These are phyloP conservation scores for Anas platyrhynchos DNA, from an alignment of 2,113 vertebrate species.

Conservation along the genomic window DNA sequence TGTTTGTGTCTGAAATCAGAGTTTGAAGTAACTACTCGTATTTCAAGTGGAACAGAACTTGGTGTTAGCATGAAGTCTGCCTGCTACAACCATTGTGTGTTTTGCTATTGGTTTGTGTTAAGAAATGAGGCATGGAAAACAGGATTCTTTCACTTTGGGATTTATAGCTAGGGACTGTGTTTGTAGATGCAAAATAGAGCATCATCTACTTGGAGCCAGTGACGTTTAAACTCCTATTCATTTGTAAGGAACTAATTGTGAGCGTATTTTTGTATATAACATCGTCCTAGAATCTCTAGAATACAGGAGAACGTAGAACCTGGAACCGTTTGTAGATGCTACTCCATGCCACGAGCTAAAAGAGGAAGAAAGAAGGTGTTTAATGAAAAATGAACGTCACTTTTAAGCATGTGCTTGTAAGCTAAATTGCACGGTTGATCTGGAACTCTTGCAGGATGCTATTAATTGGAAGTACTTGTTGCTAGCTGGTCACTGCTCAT, in stretches of 20 bases:
- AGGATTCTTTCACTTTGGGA: neutral
- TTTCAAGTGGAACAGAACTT: neutral
- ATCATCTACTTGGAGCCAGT: neutral
- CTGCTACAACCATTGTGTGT: neutral
- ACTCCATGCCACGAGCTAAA: neutral
- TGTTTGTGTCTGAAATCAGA: neutral
- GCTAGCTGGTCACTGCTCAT: neutral
- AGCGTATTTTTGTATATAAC: neutral
- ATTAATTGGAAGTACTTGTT: slow-evolving; percentile 3
- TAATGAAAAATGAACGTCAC: neutral
- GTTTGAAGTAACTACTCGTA: neutral
- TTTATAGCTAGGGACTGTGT: neutral
- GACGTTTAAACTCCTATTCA: neutral
- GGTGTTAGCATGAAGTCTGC: neutral
- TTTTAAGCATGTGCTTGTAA: neutral
- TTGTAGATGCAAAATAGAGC: neutral
- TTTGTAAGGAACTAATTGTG: neutral
- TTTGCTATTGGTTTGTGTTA: neutral
- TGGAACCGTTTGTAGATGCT: neutral
- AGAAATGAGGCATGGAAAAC: neutral
- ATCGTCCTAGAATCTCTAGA: neutral
- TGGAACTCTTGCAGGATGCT: slow-evolving; percentile 23
- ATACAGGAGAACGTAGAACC: neutral
- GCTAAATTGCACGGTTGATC: neutral
- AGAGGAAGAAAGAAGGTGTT: neutral